These are phyloP conservation scores for Drosophila simulans DNA, from an alignment of 1,140 invertebrate species.

Conservation along the genomic window DNA sequence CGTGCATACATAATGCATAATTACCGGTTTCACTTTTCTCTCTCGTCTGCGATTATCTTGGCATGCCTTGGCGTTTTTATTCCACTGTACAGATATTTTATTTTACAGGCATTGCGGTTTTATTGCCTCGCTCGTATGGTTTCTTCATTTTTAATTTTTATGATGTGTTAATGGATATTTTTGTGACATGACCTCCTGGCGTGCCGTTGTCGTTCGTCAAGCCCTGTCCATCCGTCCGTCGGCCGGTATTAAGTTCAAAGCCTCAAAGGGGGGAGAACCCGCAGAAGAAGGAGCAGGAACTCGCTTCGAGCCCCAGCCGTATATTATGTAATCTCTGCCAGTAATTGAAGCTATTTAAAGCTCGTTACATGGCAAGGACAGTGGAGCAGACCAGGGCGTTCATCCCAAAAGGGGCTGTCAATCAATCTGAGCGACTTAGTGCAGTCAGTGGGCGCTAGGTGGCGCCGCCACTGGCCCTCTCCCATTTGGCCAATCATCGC, in stretches of 20 bases:
- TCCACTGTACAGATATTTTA: constrained; percentile 42
- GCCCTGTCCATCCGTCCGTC: constrained; percentile 49
- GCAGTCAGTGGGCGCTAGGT: constrained; percentile 41
- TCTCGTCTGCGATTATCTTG: constrained; percentile 68
- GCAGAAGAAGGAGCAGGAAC: constrained; percentile 18
- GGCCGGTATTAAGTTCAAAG: constrained; percentile 42
- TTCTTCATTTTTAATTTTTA: constrained; percentile 83
- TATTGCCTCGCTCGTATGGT: constrained; percentile 73
- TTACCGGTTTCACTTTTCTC: constrained; percentile 81
- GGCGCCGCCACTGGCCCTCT: constrained; percentile 44
- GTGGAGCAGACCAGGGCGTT: constrained; percentile 37
- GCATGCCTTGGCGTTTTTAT: constrained; percentile 76
- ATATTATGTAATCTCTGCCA: constrained; percentile 67
- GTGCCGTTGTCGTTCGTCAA: constrained; percentile 63
- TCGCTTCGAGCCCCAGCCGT: constrained; percentile 7
- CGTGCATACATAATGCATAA: constrained; percentile 83
- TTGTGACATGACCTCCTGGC: constrained; percentile 80
- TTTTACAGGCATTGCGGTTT: constrained; percentile 69
- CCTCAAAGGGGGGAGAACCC: background rate
- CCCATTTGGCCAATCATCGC: constrained; percentile 64
- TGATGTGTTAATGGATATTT: constrained; percentile 83
- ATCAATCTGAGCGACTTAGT: constrained; percentile 35
- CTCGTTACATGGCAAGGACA: constrained; percentile 73
- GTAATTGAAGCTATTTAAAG: constrained; percentile 80
- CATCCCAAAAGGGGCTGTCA: constrained; percentile 55